Conservation (phyloP, 2,113 vertebrate genomes). For the Glaucidium brasilianum region DNA sequence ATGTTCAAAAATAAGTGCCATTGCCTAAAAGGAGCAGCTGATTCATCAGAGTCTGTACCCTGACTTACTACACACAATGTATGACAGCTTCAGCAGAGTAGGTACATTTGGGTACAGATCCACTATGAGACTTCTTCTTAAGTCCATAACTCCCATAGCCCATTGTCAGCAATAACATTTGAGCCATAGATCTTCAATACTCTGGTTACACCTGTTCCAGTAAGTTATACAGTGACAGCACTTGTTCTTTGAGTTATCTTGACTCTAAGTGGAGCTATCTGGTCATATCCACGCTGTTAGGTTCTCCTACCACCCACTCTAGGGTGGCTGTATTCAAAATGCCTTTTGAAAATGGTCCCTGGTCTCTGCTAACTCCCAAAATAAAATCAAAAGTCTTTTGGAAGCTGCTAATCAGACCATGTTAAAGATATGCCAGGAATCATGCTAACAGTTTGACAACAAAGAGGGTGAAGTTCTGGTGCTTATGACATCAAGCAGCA, state of each 20-base stretch:
- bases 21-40: background rate
- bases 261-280: background rate
- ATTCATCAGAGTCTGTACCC: background rate
- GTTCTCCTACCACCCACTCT: background rate
- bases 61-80: background rate
- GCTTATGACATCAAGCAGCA: background rate
- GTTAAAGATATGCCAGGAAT: background rate
- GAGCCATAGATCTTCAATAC: background rate
- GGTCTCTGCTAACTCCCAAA: background rate
- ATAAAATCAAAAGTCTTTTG: background rate
- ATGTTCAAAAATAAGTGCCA: background rate
- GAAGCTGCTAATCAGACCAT: background rate
- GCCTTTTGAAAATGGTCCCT: background rate
- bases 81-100: background rate
- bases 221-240: background rate
- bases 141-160: background rate
- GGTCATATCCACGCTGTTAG: background rate
- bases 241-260: background rate
- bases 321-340: background rate
- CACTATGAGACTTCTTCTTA: background rate
- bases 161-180: background rate
- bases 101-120: background rate
- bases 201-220: background rate
- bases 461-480: background rate
- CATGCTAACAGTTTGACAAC: background rate